Evolutionary conservation across 1,140 invertebrate species (phyloP), one percentile per base, ranked within the genome.

Genomic region (Drosophila triauraria): DNA sequence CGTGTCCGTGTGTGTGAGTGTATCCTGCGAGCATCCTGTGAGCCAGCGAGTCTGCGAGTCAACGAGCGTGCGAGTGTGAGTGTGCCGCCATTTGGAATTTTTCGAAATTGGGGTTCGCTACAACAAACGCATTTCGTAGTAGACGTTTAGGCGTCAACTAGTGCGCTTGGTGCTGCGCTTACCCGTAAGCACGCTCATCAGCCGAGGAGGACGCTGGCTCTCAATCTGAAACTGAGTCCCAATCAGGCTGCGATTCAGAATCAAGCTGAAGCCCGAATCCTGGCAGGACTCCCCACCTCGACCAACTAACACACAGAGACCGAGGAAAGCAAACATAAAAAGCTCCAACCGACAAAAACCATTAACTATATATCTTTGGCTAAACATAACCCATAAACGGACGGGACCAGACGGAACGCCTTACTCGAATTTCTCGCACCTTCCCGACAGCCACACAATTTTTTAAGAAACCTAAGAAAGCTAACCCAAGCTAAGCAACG

Each of bases 61-160:
- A 42, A 15, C 40, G 38, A 40, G 15, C 53, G 51, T 67, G 51
- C 27, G 47, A 51, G 75, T 91, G 47, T 71, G 81, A 62, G 78
- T 75, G 82, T 91, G 91, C 87, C 91, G 91, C 91, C 91, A 92
- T 92, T 92, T 92, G 87, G 82, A 92, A 92, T 88, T 92, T 87
- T 88, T 92, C 87, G 91, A 92, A 92, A 93, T 92, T 92, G 91
- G 92, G 92, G 85, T 92, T 92, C 80, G 91, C 91, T 93, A 91
- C 90, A 93, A 92, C 92, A 91, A 92, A 83, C 88, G 81, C 82
- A 90, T 93, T 93, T 93, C 92, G 92, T 93, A 93, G 92, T 93
- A 93, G 92, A 93, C 92, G 92, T 93, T 93, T 93, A 93, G 92
- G 92, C 92, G 92, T 93, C 92, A 93, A 93, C 92, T 93, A 92